These are phyloP conservation scores for Hippocampus guttulatus DNA, from an alignment of 2,113 vertebrate genomes.

Conservation along the genomic window DNA sequence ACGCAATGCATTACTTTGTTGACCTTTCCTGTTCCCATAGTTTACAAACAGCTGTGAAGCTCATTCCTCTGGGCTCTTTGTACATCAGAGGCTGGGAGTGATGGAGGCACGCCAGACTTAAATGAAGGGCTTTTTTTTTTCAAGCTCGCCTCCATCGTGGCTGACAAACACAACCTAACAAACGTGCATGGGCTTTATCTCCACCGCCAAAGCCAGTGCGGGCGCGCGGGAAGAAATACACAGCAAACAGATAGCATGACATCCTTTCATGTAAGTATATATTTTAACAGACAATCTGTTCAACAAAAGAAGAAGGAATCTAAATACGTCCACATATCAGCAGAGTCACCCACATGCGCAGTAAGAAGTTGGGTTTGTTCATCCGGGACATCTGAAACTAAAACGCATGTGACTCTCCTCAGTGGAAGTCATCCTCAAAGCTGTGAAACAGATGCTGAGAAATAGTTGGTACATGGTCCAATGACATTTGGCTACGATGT, in stretches of 20 bases:
- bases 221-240: conserved; percentile 45
- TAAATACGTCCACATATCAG: conserved; percentile 40
- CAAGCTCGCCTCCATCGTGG: conserved; percentile 59
- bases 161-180: conserved; percentile 59
- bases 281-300: conserved; percentile 46
- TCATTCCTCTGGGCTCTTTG: conserved; percentile 73
- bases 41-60: conserved; percentile 77
- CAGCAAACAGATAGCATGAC: conserved; percentile 46
- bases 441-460: neutral
- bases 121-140: conserved; percentile 71
- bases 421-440: conserved; percentile 25
- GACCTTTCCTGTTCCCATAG: conserved; percentile 73
- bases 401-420: conserved; percentile 3
- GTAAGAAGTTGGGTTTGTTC: conserved; percentile 29
- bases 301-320: conserved; percentile 36
- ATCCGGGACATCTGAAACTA: neutral
- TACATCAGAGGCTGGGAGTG: conserved; percentile 69
- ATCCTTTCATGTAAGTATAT: conserved; percentile 50
- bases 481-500: too few relatives aligned
- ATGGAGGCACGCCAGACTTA: conserved; percentile 68
- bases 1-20: conserved; percentile 69
- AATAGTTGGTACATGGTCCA: neutral
- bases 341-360: conserved; percentile 24
- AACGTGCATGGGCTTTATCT: conserved; percentile 61
- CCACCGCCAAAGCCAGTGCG: conserved; percentile 47